Evolutionary conservation across 2,113 vertebrate species (phyloP), one percentile per base, ranked within the genome.

Genomic region (Elgaria multicarinata): DNA sequence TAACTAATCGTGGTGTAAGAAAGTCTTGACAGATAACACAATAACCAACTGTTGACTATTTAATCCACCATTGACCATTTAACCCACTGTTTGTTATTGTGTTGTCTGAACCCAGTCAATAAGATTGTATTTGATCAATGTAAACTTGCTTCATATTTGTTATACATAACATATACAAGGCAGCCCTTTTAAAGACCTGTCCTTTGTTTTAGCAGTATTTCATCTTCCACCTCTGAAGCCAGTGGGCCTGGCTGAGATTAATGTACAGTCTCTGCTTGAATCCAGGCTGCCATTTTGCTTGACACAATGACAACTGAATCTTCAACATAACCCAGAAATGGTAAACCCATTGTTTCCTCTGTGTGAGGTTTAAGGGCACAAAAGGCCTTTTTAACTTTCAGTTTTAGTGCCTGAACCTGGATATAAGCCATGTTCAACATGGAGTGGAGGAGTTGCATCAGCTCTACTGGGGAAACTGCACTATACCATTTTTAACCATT

Each of bases 401-500:
- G 0, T 5, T 5, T 83, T 76, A 18, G 8, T 75, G 69, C 3
- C 66, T 76, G 39, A n/a, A 67, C 33, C 44, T 85, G 26, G 26
- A 22, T 85, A 58, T 39, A 66, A 74, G 44, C 18, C n/a, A 53
- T 67, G 42, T 84, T 18, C 67, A 67, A 67, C 8, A 12, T 79
- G 75, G 79, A 75, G 31, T 8, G 18, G n/a, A 77, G 62, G 50
- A 53, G 81, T 78, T 67, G 46, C 82, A 67, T 77, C 82, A 89
- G 26, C 74, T 10, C 16, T 26, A 77, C 72, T 67, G 58, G 85
- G 12, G 62, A 87, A 58, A 83, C 3, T 8, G n/a, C 85, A 82
- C 55, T 89, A 69, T 84, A 75, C 55, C 66, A 80, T 85, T 88
- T 79, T 44, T 76, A 67, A 50, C 71, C 36, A 77, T 76, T 83